phyloP scores from a whole-genome alignment of 2,113 vertebrate species.

The Trogon melanurus region DNA sequence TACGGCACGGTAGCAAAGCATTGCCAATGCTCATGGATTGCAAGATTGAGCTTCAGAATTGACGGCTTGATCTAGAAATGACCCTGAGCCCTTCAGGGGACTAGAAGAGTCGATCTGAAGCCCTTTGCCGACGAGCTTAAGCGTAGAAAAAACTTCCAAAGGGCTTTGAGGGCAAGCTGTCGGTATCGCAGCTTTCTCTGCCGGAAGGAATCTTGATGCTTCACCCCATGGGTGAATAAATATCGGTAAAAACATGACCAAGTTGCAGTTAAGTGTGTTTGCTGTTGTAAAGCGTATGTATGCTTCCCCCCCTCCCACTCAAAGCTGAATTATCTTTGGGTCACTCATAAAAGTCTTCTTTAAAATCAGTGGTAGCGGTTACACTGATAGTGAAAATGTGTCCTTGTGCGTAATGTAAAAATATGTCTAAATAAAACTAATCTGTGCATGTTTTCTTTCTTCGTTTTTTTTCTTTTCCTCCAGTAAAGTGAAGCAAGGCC shows the following conservation, averaged over 20 bases:
- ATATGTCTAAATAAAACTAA: not conserved
- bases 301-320: not conserved
- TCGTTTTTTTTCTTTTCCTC: not conserved
- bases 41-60: not conserved
- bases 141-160: not conserved
- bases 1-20: not conserved
- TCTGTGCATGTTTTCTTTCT: not conserved
- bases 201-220: not conserved
- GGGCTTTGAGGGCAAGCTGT: not conserved
- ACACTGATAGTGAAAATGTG: not conserved
- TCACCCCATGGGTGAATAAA: not conserved
- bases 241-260: not conserved
- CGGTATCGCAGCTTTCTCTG: not conserved
- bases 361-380: not conserved
- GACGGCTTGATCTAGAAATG: not conserved
- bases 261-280: not conserved
- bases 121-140: not conserved
- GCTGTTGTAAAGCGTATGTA: not conserved
- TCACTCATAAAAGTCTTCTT: not conserved
- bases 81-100: not conserved
- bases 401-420: not conserved
- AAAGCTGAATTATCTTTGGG: not conserved
- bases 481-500: conserved; percentile 93
- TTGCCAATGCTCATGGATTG: not conserved
- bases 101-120: rapidly evolving